Evolutionary conservation across 2,113 vertebrate genomes (phyloP), one percentile per base, ranked within the genome.

Genomic region (Eupsittula cactorum): DNA sequence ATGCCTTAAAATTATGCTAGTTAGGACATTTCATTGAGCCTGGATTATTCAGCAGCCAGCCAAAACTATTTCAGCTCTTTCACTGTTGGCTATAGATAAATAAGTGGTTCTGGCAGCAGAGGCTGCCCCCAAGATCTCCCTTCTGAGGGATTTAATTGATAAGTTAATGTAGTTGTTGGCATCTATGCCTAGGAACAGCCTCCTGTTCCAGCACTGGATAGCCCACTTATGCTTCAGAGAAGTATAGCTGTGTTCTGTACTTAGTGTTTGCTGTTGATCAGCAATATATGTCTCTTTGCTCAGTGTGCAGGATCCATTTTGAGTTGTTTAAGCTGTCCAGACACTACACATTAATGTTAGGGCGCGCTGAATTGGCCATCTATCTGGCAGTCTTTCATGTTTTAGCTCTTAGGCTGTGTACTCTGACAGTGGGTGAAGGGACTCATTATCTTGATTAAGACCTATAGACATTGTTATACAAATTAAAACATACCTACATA

Each of bases 151-250:
- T 91, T 91, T 84, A 91, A 92, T 92, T 95, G 86, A 91, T 91
- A 84, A 93, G 55, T 91, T 96, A 96, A 95, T 96, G 94, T 73
- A 92, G 29, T 65, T 78, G 21, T 79, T 97, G 95, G 91, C 96
- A 82, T 47, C 55, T 49, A 17, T 59, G 46, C 35, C 25, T 70
- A n/a, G 50, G 47, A 92, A 60, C 42, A 92, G 42, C 28, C 55
- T 86, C 31, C 42, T 78, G 37, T 82, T 86, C 50, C 92, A 78
- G 42, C 47, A 41, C 0, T 55, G 27, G 83, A 31, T 35, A 60
- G 60, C 33, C 63, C 8, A 11, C 14, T 53, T 53, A 13, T 0
- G 5, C 29, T 81, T 52, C 60, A 44, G 39, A 46, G 69, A 65
- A 55, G 20, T 44, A 20, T 8, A 37, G 16, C 59, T 86, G 33